Evolutionary conservation across 2,113 vertebrate species (phyloP).

Genomic region (Anser brachyrhynchus): DNA sequence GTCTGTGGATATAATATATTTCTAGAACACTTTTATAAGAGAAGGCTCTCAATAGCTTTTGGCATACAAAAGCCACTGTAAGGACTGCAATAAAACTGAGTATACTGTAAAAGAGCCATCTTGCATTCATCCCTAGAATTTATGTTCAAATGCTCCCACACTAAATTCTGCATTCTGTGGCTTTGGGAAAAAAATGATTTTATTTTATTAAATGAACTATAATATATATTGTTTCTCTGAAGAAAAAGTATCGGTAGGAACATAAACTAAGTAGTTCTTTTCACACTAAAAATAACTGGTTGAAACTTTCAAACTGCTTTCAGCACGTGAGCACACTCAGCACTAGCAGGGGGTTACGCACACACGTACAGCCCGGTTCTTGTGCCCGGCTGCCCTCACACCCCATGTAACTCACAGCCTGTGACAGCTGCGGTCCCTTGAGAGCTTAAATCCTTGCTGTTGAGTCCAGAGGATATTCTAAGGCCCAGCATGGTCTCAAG

Average conservation of each 20-base stretch:
- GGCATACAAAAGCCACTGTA: neutral
- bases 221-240: conserved; percentile 48
- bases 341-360: neutral
- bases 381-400: neutral
- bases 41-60: conserved; percentile 27
- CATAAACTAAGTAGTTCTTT: neutral
- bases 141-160: conserved; percentile 10
- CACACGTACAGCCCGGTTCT: neutral
- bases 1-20: neutral
- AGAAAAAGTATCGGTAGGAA: conserved; percentile 46
- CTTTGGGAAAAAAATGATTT: conserved; percentile 30
- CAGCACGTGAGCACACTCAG: neutral
- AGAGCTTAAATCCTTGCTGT: neutral
- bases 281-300: neutral
- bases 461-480: neutral
- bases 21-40: neutral
- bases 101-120: conserved; percentile 28
- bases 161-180: conserved; percentile 29
- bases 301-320: neutral
- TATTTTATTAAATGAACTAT: conserved; percentile 69
- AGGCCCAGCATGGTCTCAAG: neutral
- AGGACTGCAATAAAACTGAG: conserved; percentile 52
- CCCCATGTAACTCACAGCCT: neutral
- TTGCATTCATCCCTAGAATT: conserved; percentile 25
- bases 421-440: neutral